These are phyloP conservation scores for Phaenicophaeus curvirostris DNA, from an alignment of 2,797 vertebrate genomes.

Conservation along the genomic window DNA sequence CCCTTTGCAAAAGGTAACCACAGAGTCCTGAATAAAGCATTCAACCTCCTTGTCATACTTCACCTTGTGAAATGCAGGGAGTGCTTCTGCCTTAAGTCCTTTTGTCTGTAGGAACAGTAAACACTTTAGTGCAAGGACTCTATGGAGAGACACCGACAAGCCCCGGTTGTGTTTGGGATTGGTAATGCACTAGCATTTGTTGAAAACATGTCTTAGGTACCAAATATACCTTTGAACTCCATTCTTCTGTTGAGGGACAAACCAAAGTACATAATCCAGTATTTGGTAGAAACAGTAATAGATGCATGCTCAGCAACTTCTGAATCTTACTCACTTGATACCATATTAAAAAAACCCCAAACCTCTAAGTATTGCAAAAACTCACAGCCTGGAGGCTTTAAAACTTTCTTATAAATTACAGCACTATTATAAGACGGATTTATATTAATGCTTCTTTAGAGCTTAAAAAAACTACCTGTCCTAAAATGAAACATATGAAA, in stretches of 20 bases:
- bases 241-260: neutral
- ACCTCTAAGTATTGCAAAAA: neutral
- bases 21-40: neutral
- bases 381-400: neutral
- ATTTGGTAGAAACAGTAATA: conserved; percentile 5
- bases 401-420: conserved; percentile 2
- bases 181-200: neutral
- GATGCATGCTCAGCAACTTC: neutral
- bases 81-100: neutral
- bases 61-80: neutral
- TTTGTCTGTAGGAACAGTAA: neutral
- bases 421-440: neutral
- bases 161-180: neutral
- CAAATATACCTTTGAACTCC: neutral
- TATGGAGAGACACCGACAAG: neutral
- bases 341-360: neutral
- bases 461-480: conserved; percentile 32
- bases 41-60: neutral
- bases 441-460: neutral
- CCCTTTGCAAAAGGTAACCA: neutral
- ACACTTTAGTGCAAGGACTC: neutral
- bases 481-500: conserved; percentile 52
- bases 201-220: neutral
- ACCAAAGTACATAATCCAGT: neutral
- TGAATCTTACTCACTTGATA: neutral